These are phyloP conservation scores for Myotis brandtii DNA, from an alignment of 2,113 vertebrate genomes.

Conservation along the genomic window DNA sequence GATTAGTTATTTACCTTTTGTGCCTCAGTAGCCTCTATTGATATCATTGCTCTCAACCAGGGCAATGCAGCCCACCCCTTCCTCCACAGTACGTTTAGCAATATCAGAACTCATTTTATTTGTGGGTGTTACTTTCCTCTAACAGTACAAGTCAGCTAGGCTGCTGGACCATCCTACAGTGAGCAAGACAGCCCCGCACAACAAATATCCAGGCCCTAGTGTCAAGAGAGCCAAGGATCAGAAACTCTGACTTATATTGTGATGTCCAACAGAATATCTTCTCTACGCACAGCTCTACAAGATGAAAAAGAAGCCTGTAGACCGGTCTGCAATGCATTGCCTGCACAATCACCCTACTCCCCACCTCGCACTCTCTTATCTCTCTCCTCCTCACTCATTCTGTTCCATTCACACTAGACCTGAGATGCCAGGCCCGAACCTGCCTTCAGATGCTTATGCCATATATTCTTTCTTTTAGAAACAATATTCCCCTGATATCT, in stretches of 20 bases:
- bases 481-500: background rate
- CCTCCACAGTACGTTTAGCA: background rate
- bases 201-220: background rate
- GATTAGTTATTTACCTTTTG: background rate
- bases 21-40: background rate
- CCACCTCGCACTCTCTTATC: background rate
- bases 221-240: background rate
- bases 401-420: background rate
- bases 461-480: background rate
- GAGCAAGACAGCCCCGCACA: background rate
- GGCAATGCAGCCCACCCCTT: background rate
- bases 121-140: background rate
- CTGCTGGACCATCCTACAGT: background rate
- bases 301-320: background rate
- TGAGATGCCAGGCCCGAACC: background rate
- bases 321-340: background rate
- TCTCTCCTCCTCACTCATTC: background rate
- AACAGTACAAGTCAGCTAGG: background rate
- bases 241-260: background rate
- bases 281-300: background rate
- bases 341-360: accelerated
- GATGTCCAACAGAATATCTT: background rate
- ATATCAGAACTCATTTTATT: background rate
- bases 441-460: background rate
- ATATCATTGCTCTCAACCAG: background rate